Conservation (phyloP, 2,797 vertebrate species). For the Sebastes ruberrimus region DNA sequence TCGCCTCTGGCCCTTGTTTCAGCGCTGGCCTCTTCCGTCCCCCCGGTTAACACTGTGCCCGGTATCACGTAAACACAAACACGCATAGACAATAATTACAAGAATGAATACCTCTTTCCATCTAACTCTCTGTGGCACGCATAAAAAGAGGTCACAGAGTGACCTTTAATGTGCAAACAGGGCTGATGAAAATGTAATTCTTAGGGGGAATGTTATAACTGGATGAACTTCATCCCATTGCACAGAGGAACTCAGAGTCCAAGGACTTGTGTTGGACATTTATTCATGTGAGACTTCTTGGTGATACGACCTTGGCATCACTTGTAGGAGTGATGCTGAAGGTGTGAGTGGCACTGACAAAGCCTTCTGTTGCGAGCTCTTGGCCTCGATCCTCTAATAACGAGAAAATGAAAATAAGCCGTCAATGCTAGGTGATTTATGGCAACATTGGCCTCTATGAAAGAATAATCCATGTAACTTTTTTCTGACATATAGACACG, state of each 20-base stretch:
- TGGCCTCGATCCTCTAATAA: background rate
- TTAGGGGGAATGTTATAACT: background rate
- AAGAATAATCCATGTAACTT: background rate
- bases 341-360: background rate
- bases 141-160: conserved; percentile 10
- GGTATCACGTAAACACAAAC: conserved; percentile 21
- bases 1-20: conserved; percentile 37
- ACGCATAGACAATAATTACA: conserved; percentile 17
- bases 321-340: conserved; percentile 21
- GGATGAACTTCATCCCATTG: background rate
- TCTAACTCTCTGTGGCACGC: background rate
- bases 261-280: background rate
- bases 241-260: background rate
- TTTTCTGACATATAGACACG: background rate
- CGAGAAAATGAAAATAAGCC: background rate
- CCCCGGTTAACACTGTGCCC: conserved; percentile 23
- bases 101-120: background rate
- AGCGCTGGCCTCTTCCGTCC: background rate
- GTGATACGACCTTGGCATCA: conserved; percentile 1
- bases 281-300: background rate
- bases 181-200: background rate
- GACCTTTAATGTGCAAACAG: background rate
- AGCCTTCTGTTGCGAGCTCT: background rate
- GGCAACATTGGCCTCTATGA: background rate
- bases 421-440: background rate